Evolutionary conservation across 2,113 vertebrate species (phyloP), one percentile per base, ranked within the genome.

Genomic region (Larimichthys polyactis): DNA sequence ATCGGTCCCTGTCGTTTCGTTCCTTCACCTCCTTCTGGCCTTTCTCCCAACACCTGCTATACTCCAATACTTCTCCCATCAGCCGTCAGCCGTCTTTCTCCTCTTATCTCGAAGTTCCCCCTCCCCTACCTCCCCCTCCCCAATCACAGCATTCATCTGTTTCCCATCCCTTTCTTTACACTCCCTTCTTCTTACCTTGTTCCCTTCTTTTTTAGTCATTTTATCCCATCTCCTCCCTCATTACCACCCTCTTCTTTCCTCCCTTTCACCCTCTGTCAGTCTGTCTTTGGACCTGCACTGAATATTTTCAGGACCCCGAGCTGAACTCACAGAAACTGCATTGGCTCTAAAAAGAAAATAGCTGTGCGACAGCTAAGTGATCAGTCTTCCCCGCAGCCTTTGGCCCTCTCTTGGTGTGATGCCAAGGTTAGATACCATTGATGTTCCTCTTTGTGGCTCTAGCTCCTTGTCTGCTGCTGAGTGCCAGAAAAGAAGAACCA

Each of bases 71-170:
- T 58, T 78, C 75, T 58, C n/a, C 52, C 62, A 24, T 48, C 71
- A 29, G 43, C 60, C 74, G 62, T 67, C 55, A 24, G 22, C 11
- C 24, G 24, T 46, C 11, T 48, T 16, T 75, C 75, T 74, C 64
- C 2, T 73, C 68, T 83, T 70, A 76, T 88, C 74, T 85, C 46
- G 19, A 29, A 22, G 44, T 40, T 69, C 58, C 27, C 57, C 66
- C 72, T 57, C 29, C 27, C 14, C 1, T 11, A 29, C 27, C 57
- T 17, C 27, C 43, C 43, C 59, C 40, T 73, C 64, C 55, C 44
- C 40, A 58, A 55, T 72, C 52, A 65, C 51, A 60, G n/a, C 7
- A 27, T 48, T 19, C 46, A 27, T 65, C 48, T 59, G 16, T 48
- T 27, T 67, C 12, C 11, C 24, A 8, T 58, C 8, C 24, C 71